Percentiles rank a stretch among this genome's conserved stretches.
phyloP scores from a whole-genome alignment of 35 echinoderm and acorn worm genomes.

The Lytechinus pictus region DNA sequence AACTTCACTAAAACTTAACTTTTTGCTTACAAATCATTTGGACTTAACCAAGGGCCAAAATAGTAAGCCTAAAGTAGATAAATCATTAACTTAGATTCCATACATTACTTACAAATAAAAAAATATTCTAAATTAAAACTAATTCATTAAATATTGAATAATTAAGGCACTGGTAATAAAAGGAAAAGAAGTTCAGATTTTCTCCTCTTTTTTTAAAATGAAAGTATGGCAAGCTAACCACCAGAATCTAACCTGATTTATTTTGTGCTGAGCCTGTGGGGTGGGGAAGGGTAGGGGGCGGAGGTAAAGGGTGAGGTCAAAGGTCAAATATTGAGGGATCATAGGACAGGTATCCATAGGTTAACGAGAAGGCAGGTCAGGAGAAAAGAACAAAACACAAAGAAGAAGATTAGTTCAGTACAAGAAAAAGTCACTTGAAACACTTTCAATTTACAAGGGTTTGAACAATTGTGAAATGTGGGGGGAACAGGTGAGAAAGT shows the following conservation, averaged over 20 bases:
- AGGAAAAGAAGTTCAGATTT: background rate
- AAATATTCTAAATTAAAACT: too few relatives aligned
- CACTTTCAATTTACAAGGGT: background rate
- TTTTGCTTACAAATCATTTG: too few relatives aligned
- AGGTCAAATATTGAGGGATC: background rate
- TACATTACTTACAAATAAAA: too few relatives aligned
- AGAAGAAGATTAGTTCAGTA: constrained; percentile 1
- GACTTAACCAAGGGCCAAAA: too few relatives aligned
- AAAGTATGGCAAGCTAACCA: background rate
- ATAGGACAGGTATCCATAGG: background rate
- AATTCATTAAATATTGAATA: too few relatives aligned
- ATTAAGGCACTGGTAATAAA: too few relatives aligned
- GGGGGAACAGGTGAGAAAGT: background rate
- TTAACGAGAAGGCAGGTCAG: constrained; percentile 8
- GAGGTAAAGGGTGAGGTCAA: background rate
- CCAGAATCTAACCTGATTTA: constrained; percentile 40
- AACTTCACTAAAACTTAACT: too few relatives aligned
- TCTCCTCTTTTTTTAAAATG: background rate
- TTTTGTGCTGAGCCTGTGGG: constrained; percentile 15
- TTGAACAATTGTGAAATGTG: background rate
- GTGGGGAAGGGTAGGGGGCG: background rate
- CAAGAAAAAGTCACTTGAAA: background rate
- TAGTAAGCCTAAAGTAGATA: too few relatives aligned
- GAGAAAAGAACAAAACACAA: constrained; percentile 43
- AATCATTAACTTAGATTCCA: too few relatives aligned